phyloP scores from a whole-genome alignment of 2,888 invertebrate genomes.

The Caenorhabditis sp. region DNA sequence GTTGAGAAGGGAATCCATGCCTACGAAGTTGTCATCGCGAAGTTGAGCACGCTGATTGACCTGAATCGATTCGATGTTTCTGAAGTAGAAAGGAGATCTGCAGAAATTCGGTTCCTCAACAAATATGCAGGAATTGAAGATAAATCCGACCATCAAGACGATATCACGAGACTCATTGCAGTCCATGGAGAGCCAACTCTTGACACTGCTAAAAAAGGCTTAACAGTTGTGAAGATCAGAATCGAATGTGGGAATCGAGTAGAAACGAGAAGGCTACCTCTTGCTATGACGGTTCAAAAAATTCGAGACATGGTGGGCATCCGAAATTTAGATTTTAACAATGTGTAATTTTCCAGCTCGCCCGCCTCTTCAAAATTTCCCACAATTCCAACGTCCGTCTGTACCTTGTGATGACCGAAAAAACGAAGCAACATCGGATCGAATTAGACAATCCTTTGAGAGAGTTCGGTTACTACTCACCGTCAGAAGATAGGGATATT shows the following conservation, averaged over 20 bases:
- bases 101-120: slow-evolving; percentile 74
- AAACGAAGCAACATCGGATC: slow-evolving; percentile 62
- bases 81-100: slow-evolving; percentile 70
- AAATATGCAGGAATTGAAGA: slow-evolving; percentile 67
- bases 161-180: slow-evolving; percentile 63
- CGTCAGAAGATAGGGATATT: slow-evolving; percentile 66
- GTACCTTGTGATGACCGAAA: slow-evolving; percentile 60
- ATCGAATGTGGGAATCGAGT: slow-evolving; percentile 61
- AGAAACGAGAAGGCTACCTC: slow-evolving; percentile 51
- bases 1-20: slow-evolving; percentile 68
- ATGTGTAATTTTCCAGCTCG: slow-evolving; percentile 54
- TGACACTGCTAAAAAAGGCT: slow-evolving; percentile 61
- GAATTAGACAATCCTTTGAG: slow-evolving; percentile 70
- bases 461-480: slow-evolving; percentile 70
- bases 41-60: slow-evolving; percentile 67
- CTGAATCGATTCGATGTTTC: slow-evolving; percentile 76
- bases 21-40: slow-evolving; percentile 73
- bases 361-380: slow-evolving; percentile 64
- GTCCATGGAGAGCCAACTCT: slow-evolving; percentile 68
- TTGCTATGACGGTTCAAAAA: slow-evolving; percentile 66
- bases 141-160: slow-evolving; percentile 59
- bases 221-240: slow-evolving; percentile 57
- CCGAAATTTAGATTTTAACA: not conserved
- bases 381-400: slow-evolving; percentile 33
- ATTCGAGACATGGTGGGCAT: slow-evolving; percentile 64